A percentile compares a stretch with the other conserved stretches of the same genome.
These are phyloP conservation scores for Corynorhinus townsendii DNA, from an alignment of 2,113 vertebrate genomes.

Conservation along the genomic window DNA sequence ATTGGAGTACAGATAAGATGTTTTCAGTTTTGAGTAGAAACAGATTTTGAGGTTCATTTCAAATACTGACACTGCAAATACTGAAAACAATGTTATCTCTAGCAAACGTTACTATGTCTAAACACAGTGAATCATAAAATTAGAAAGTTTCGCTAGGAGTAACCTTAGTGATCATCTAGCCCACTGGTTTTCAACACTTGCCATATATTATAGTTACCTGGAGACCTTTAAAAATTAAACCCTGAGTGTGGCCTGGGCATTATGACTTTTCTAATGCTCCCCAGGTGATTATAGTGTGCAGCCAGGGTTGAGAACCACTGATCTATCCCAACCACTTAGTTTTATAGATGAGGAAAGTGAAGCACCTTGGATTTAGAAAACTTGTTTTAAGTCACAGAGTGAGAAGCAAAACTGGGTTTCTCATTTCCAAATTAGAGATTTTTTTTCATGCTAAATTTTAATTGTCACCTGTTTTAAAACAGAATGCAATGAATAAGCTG, in stretches of 20 bases:
- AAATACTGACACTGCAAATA: neutral
- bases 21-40: neutral
- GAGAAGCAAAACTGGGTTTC: neutral
- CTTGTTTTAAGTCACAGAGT: neutral
- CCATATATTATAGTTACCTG: neutral
- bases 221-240: constrained; percentile 12
- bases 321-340: neutral
- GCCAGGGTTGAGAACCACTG: neutral
- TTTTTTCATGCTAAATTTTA: neutral
- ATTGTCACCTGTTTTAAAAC: neutral
- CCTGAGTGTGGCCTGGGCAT: neutral
- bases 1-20: neutral
- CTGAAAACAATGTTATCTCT: neutral
- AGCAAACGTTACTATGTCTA: neutral
- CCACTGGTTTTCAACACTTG: neutral
- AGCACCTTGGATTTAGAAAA: neutral
- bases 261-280: neutral
- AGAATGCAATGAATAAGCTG: neutral
- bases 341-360: neutral
- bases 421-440: neutral
- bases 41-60: neutral
- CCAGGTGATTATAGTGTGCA: neutral
- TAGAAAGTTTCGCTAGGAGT: constrained; percentile 21
- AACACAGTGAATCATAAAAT: constrained; percentile 13
- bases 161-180: neutral